Conservation (phyloP, 64 coral and sea anemone species). For the Actinia equina region DNA sequence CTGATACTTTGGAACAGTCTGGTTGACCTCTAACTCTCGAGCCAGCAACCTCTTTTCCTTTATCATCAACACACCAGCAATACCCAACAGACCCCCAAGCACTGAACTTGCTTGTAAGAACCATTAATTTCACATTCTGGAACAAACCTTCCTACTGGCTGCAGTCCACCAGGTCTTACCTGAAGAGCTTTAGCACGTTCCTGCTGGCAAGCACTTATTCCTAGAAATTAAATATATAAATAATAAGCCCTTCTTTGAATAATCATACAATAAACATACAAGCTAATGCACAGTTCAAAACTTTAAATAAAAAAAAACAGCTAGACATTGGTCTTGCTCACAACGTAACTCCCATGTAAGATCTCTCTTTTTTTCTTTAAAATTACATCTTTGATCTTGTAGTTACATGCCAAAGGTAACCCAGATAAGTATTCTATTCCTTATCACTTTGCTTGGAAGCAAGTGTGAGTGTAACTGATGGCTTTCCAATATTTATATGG, state of each 20-base stretch:
- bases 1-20: slow-evolving; percentile 30
- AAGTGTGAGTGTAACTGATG: too few species aligned
- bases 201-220: slow-evolving; percentile 37
- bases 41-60: slow-evolving; percentile 49
- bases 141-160: slow-evolving; percentile 79
- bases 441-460: too few species aligned
- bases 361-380: too few species aligned
- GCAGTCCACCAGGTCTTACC: slow-evolving; percentile 24
- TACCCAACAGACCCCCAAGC: slow-evolving; percentile 84
- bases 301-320: too few species aligned
- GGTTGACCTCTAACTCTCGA: slow-evolving; percentile 70
- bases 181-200: slow-evolving; percentile 58
- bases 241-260: neutral
- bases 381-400: too few species aligned
- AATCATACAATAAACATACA: too few species aligned
- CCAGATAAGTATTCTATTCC: too few species aligned
- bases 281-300: too few species aligned
- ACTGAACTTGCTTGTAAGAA: slow-evolving; percentile 60
- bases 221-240: neutral
- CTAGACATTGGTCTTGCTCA: too few species aligned
- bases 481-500: too few species aligned
- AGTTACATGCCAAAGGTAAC: too few species aligned
- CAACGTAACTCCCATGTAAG: too few species aligned
- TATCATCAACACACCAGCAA: slow-evolving; percentile 89
- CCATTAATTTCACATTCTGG: slow-evolving; percentile 69